These are phyloP conservation scores for Stercorarius parasiticus DNA, from an alignment of 2,113 vertebrate species.

Conservation along the genomic window DNA sequence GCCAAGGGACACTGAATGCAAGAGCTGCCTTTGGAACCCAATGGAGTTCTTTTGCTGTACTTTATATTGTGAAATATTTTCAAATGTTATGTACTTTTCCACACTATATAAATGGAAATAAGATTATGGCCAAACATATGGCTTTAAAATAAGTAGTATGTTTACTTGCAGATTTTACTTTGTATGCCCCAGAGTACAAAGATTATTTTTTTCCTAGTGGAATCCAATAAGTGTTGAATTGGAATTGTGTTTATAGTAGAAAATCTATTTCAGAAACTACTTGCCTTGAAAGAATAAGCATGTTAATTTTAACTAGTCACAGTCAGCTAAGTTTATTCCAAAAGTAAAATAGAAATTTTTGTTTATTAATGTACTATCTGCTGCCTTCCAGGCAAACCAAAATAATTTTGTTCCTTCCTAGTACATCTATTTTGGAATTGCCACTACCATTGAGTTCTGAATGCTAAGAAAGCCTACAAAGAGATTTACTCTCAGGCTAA, in stretches of 20 bases:
- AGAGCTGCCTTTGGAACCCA: background rate
- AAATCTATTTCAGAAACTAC: background rate
- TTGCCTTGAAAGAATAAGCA: background rate
- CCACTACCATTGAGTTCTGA: background rate
- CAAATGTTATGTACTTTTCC: background rate
- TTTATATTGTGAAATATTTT: background rate
- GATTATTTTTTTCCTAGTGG: background rate
- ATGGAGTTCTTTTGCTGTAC: background rate
- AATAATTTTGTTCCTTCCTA: background rate
- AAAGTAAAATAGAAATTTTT: background rate
- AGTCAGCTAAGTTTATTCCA: background rate
- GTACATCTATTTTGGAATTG: background rate
- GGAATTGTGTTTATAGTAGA: background rate
- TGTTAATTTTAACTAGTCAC: constrained; percentile 12
- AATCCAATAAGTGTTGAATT: background rate
- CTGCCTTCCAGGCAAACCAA: background rate
- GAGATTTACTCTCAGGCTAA: background rate
- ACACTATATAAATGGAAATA: background rate
- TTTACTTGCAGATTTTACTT: background rate
- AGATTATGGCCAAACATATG: background rate
- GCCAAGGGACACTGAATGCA: constrained; percentile 14
- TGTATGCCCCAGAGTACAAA: background rate
- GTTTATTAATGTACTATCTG: background rate
- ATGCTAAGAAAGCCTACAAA: background rate
- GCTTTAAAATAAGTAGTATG: background rate